phyloP scores from a whole-genome alignment of 2,888 invertebrate species.

The Norana najaformis region DNA sequence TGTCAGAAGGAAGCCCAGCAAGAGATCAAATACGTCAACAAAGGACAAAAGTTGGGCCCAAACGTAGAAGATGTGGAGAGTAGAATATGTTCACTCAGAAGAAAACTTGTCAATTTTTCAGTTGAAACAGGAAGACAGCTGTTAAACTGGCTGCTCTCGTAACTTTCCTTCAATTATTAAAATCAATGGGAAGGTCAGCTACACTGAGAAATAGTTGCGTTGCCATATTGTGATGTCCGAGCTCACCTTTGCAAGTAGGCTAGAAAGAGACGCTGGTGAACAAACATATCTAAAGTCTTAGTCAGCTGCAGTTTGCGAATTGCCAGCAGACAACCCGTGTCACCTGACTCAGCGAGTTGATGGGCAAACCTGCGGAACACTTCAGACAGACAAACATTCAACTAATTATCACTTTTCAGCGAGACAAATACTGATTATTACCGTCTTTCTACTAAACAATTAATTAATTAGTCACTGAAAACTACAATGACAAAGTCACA shows the following conservation, averaged over 20 bases:
- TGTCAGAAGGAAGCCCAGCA: too few species aligned
- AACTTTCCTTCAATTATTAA: not conserved
- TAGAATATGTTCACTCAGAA: not conserved
- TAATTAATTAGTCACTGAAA: too few species aligned
- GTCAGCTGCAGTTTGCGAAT: not conserved
- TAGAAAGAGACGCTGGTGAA: slow-evolving; percentile 18
- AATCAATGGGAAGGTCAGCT: not conserved
- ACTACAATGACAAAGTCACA: not conserved
- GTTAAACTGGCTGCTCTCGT: too few species aligned
- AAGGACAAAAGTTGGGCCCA: not conserved
- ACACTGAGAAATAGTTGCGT: not conserved
- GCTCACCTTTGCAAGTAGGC: slow-evolving; percentile 14
- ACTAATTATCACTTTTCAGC: not conserved
- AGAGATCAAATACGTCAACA: not conserved
- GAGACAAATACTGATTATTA: not conserved
- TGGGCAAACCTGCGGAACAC: slow-evolving; percentile 22
- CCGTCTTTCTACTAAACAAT: not conserved
- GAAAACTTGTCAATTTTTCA: not conserved
- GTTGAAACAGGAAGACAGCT: too few species aligned
- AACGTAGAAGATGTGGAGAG: not conserved
- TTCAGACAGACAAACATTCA: not conserved
- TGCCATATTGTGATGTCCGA: not conserved
- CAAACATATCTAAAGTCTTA: not conserved
- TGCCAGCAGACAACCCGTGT: slow-evolving; percentile 9
- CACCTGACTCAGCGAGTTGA: slow-evolving; percentile 24